Evolutionary conservation across 2,797 vertebrate genomes (phyloP), one percentile per base, ranked within the genome.

Genomic region (Balearica regulorum): DNA sequence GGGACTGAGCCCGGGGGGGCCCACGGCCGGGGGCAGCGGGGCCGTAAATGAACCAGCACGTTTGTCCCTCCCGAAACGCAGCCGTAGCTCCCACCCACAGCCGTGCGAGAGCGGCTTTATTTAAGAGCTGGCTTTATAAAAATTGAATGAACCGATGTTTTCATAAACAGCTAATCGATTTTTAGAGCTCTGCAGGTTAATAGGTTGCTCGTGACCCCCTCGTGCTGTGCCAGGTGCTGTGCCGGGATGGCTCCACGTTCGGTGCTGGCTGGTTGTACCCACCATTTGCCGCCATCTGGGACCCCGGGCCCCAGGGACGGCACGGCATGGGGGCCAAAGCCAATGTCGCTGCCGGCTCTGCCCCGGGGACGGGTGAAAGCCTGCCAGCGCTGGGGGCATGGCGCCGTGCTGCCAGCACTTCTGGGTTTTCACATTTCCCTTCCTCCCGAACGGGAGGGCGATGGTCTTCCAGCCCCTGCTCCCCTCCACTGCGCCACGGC

Each of bases 251-350:
- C 22, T 76, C 76, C 41, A 2, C 0, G 2, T 21, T 69, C 4
- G 4, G 11, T 15, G 55, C 64, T 13, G 41, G n/a, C 35, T 1
- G 2, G 29, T 43, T 13, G 2, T 39, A 18, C 37, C 58, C 4
- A 0, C 3, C 3, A 8, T 20, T 53, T 1, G 4, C 58, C 3
- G 2, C 5, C 2, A 43, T 61, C 54, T 0, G 1, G 39, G 61
- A 54, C 61, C 26, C 46, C 3, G 3, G 37, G 16, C 43, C 41
- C 35, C 2, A 6, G 28, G 22, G 41, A 28, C 14, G 37, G 37
- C 37, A 39, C 10, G 4, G 66, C 16, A 1, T 0, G 2, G 35
- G 44, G 35, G 14, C 66, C 26, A 11, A 44, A 20, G 55, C 19
- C 66, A 9, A 3, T 3, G 5, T 46, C 13, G 4, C 44, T 25